Evolutionary conservation across 2,113 vertebrate genomes (phyloP).

Genomic region (Eidolon helvum): DNA sequence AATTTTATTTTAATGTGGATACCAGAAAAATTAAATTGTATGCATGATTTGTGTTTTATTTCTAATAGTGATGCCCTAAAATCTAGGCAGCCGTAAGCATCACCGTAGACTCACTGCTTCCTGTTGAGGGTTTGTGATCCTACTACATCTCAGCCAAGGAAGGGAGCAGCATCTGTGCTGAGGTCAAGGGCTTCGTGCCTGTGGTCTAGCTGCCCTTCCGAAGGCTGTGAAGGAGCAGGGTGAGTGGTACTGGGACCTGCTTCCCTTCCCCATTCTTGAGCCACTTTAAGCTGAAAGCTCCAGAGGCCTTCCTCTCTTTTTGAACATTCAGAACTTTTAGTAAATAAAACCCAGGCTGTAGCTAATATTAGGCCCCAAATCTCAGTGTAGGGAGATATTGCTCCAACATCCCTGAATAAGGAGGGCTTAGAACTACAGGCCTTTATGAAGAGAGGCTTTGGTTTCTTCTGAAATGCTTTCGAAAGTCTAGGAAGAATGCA

Average conservation of each 20-base stretch:
- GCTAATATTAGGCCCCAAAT: neutral
- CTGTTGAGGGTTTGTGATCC: neutral
- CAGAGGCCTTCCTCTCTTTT: neutral
- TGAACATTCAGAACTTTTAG: neutral
- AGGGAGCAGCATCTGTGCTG: neutral
- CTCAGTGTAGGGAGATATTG: neutral
- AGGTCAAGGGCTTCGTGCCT: neutral
- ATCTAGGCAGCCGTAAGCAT: neutral
- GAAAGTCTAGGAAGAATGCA: neutral
- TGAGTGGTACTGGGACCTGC: neutral
- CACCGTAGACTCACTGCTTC: neutral
- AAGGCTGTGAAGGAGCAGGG: neutral
- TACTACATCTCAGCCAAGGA: neutral
- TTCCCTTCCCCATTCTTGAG: neutral
- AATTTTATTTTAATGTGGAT: neutral
- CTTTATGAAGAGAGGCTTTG: neutral
- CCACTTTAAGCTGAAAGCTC: neutral
- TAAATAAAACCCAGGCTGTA: neutral
- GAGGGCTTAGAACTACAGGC: too few species aligned
- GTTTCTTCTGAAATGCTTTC: neutral
- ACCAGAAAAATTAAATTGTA: neutral
- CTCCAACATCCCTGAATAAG: neutral
- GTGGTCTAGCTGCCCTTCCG: neutral
- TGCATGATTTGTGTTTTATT: neutral
- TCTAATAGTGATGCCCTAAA: neutral